A percentile compares a stretch with the other conserved stretches of the same genome.
phyloP scores from a whole-genome alignment of 2,113 vertebrate species.

The Notarius quadriscutis region DNA sequence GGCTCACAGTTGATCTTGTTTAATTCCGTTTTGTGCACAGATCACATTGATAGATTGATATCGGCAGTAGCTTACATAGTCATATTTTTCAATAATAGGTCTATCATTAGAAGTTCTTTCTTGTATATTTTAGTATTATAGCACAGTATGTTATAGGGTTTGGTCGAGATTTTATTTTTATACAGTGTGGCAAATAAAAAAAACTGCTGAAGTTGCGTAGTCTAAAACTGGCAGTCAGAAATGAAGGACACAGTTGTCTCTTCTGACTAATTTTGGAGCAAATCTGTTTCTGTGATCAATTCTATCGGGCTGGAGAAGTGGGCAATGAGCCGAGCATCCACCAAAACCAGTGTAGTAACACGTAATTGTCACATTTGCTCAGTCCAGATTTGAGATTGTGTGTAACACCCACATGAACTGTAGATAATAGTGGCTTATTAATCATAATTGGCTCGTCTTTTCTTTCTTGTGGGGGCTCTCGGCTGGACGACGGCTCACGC shows the following conservation, averaged over 20 bases:
- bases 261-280: slow-evolving; percentile 31
- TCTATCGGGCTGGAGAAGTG: slow-evolving; percentile 45
- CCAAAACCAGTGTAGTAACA: slow-evolving; percentile 49
- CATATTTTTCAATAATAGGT: not conserved
- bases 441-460: slow-evolving; percentile 36
- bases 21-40: not conserved
- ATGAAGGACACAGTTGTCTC: slow-evolving; percentile 12
- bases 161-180: not conserved
- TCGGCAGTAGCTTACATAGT: not conserved
- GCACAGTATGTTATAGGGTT: not conserved
- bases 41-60: not conserved
- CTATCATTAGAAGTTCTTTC: not conserved
- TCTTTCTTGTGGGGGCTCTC: slow-evolving; percentile 30
- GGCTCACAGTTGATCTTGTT: no score
- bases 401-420: slow-evolving; percentile 45
- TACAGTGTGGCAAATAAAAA: not conserved
- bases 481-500: not conserved
- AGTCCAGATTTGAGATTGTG: slow-evolving; percentile 49
- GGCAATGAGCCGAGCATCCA: slow-evolving; percentile 36
- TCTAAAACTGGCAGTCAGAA: not conserved
- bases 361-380: slow-evolving; percentile 50
- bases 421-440: slow-evolving; percentile 46
- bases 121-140: not conserved
- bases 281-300: slow-evolving; percentile 36
- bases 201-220: not conserved